Conservation (phyloP, 23 tunicate species). For the Halocynthia aurantium region DNA sequence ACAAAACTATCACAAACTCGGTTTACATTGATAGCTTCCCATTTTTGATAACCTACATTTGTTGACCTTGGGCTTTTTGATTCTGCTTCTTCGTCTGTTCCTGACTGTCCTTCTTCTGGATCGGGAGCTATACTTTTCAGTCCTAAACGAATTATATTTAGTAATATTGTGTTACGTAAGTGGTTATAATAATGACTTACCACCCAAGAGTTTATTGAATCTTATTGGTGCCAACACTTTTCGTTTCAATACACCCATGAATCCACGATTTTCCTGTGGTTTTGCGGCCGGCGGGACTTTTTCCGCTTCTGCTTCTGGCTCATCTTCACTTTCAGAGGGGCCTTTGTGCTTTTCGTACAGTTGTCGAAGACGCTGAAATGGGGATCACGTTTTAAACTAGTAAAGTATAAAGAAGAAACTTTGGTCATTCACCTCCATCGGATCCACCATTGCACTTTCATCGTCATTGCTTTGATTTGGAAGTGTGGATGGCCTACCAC, state of each 20-base stretch:
- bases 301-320: neutral
- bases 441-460: neutral
- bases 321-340: slow-evolving; percentile 1
- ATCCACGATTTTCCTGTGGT: slow-evolving; percentile 18
- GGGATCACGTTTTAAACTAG: neutral
- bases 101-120: too few relatives aligned
- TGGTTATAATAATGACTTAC: neutral
- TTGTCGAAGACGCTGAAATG: slow-evolving; percentile 14
- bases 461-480: too few relatives aligned
- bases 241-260: slow-evolving; percentile 26
- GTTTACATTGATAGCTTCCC: too few relatives aligned
- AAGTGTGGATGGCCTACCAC: too few relatives aligned
- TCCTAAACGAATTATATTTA: neutral
- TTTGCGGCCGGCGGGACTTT: neutral
- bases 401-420: neutral
- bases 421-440: neutral
- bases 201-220: slow-evolving; percentile 27
- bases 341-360: slow-evolving; percentile 1
- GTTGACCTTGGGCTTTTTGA: too few relatives aligned
- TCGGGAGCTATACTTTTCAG: neutral
- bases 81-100: too few relatives aligned
- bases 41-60: too few relatives aligned
- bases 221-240: slow-evolving; percentile 48
- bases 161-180: neutral
- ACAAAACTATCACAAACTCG: too few relatives aligned